phyloP scores from a whole-genome alignment of 2,113 vertebrate species.

The Podarcis raffonei region DNA sequence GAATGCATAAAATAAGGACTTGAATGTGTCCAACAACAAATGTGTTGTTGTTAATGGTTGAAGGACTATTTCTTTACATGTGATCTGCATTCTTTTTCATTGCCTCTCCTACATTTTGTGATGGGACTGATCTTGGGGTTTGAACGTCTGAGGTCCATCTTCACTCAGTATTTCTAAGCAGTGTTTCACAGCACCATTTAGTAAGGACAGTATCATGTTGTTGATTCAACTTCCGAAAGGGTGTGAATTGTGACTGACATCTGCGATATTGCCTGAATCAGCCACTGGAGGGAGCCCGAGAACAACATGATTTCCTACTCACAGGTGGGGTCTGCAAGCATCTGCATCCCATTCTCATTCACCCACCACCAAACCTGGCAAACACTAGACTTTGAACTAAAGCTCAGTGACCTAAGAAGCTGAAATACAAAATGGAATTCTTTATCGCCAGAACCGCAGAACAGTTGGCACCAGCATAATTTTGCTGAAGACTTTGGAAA shows the following conservation, averaged over 20 bases:
- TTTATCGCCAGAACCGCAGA: not conserved
- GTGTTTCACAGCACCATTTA: not conserved
- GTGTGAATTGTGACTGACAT: not conserved
- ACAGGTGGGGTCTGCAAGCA: not conserved
- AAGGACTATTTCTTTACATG: not conserved
- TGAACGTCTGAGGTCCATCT: not conserved
- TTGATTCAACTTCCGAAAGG: rapidly evolving
- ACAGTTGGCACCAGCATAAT: not conserved
- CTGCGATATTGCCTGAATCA: not conserved
- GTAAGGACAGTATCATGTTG: not conserved
- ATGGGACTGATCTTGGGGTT: not conserved
- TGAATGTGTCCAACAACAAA: not conserved
- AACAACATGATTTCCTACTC: not conserved
- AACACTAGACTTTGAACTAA: not conserved
- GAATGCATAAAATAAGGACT: not conserved
- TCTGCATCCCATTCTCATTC: not conserved
- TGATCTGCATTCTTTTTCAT: not conserved
- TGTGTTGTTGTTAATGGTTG: not conserved
- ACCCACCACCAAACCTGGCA: not conserved
- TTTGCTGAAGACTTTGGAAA: not conserved
- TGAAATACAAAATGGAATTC: not conserved
- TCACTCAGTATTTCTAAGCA: not conserved
- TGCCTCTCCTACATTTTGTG: slow-evolving; percentile 12
- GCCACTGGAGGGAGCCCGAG: slow-evolving; percentile 67
- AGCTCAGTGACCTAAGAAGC: not conserved